Evolutionary conservation across 2,888 invertebrate genomes (phyloP).

Genomic region (Nephrotoma flavescens): DNA sequence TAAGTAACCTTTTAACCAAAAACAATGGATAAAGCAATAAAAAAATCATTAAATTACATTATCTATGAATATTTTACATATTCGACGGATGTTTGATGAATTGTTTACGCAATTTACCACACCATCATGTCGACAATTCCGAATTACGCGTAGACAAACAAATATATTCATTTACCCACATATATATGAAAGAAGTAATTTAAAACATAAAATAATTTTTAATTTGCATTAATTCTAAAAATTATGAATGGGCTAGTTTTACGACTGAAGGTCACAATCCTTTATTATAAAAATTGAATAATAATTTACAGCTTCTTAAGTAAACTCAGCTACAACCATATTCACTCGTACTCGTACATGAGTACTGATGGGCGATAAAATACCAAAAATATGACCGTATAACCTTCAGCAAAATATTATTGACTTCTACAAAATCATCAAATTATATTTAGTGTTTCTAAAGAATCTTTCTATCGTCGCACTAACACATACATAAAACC

Average conservation of each 20-base stretch:
- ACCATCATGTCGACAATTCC: no score
- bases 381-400: background rate
- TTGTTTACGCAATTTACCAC: no score
- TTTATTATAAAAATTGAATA: background rate
- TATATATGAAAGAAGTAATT: no score
- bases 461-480: background rate
- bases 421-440: background rate
- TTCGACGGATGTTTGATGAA: no score
- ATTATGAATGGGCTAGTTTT: background rate
- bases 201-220: background rate
- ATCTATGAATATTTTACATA: no score
- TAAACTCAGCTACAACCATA: background rate
- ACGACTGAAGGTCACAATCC: background rate
- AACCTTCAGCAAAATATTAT: background rate
- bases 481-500: background rate
- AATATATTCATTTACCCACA: no score
- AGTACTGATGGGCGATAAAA: background rate
- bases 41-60: no score
- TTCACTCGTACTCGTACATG: background rate
- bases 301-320: background rate
- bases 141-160: no score
- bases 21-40: no score
- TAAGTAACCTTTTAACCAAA: no score
- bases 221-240: background rate
- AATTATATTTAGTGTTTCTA: background rate